Conservation (phyloP, 2,797 vertebrate genomes). For the Adrianichthys oophorus region DNA sequence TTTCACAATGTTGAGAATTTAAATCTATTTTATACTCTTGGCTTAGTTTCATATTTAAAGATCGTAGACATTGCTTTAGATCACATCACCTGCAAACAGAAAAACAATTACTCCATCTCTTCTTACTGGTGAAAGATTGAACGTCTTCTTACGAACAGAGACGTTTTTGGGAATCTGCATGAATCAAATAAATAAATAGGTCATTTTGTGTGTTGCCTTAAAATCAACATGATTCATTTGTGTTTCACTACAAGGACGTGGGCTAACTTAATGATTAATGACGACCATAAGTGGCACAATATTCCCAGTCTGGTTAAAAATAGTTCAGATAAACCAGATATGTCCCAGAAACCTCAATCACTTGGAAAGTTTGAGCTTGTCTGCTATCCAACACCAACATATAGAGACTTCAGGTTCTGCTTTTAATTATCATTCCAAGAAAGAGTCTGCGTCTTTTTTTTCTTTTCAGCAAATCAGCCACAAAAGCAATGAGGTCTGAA, state of each 20-base stretch:
- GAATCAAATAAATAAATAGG: neutral
- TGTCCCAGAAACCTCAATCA: slow-evolving; percentile 73
- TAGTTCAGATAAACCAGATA: slow-evolving; percentile 63
- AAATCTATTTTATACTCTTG: too few species aligned
- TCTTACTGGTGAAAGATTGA: too few species aligned
- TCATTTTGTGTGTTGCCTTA: slow-evolving; percentile 1
- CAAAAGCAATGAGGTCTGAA: too few species aligned
- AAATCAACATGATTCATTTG: slow-evolving; percentile 13
- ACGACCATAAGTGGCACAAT: slow-evolving; percentile 61
- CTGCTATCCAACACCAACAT: slow-evolving; percentile 41
- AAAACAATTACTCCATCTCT: neutral
- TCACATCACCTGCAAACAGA: neutral
- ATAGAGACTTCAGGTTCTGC: slow-evolving; percentile 29
- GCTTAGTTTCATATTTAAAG: too few species aligned
- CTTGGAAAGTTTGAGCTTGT: slow-evolving; percentile 43
- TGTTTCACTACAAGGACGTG: slow-evolving; percentile 35
- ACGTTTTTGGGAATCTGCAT: too few species aligned
- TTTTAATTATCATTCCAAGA: slow-evolving; percentile 5
- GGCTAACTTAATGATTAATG: slow-evolving; percentile 54
- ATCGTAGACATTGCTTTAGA: neutral
- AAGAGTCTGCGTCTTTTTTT: too few species aligned
- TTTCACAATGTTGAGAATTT: too few species aligned
- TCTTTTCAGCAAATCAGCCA: too few species aligned
- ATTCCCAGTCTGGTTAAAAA: slow-evolving; percentile 59
- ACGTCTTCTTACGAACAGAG: too few species aligned